Evolutionary conservation across 2,888 invertebrate genomes (phyloP), one percentile per base, ranked within the genome.

Genomic region (Eurytoma californica): DNA sequence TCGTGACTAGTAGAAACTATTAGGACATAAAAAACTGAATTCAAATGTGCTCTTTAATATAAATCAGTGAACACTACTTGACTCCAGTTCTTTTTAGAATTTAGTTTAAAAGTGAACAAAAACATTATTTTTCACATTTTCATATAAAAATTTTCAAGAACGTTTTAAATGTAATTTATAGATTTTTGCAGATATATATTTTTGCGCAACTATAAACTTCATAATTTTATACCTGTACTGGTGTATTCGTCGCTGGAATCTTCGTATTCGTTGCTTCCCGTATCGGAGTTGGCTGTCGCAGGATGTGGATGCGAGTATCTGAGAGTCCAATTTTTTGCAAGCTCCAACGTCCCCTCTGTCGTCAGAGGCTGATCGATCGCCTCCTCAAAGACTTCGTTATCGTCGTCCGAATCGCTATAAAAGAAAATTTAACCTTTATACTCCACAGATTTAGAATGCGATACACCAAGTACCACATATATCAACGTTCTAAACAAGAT

Each of bases 261-360:
- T 90, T 92, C 89, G 85, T 91, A 90, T 87, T 90, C 92, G 86
- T 90, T 92, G 89, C 88, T 92, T 88, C 87, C 92, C 85, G 90
- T 90, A 58, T 90, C 91, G 3, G 90, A 90, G 70, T 90, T 86
- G 72, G 86, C 87, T 39, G 88, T 82, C 67, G 88, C 82, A 61
- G 86, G 84, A 72, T 90, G 87, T 0, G 88, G 87, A 79, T 90
- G 88, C 7, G 91, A 91, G 84, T 93, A 93, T 47, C 92, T 90
- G 75, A 92, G 89, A 61, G 94, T 94, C 93, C 94, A 94, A 82
- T 93, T 92, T 84, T 94, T 94, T 0, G 94, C 94, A 85, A 94
- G 91, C 84, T 94, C 93, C 72, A 94, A 89, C 0, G 94, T 95
- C 84, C 94, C 94, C 85, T 93, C 93, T 69, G 93, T 93, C n/a